Evolutionary conservation across 2,888 invertebrate genomes (phyloP).

Genomic region (Chymomyza amoena): DNA sequence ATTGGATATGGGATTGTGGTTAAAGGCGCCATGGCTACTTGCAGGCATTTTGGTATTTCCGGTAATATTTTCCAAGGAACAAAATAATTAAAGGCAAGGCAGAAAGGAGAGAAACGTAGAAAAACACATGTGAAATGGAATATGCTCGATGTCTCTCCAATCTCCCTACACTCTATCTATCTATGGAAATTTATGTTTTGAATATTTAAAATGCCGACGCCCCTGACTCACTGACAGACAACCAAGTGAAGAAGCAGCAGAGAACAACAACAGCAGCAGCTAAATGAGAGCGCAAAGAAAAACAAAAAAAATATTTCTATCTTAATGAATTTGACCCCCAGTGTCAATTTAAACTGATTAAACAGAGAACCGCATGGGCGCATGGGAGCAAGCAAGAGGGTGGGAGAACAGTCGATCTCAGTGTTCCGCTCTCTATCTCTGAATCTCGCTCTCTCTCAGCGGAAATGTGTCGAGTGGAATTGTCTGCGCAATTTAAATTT

Average conservation of each 20-base stretch:
- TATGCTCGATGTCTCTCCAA: not conserved
- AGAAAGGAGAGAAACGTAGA: not conserved
- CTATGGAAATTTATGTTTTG: not conserved
- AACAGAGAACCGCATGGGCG: slow-evolving; percentile 48
- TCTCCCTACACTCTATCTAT: not conserved
- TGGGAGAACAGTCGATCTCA: not conserved
- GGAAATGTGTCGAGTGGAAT: slow-evolving; percentile 3
- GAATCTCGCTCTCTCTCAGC: slow-evolving; percentile 1
- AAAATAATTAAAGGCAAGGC: not conserved
- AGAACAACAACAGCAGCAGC: slow-evolving; percentile 24
- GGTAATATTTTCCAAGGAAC: not conserved
- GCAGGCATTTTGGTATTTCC: not conserved
- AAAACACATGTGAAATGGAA: not conserved
- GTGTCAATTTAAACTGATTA: slow-evolving; percentile 78
- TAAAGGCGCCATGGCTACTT: not conserved
- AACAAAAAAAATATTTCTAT: slow-evolving; percentile 60
- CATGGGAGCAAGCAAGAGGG: not conserved
- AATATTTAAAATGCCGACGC: slow-evolving; percentile 6
- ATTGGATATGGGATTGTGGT: not conserved
- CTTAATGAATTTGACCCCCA: slow-evolving; percentile 77
- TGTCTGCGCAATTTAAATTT: not conserved
- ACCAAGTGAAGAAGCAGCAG: slow-evolving; percentile 1
- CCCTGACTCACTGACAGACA: not conserved
- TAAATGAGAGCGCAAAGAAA: slow-evolving; percentile 34
- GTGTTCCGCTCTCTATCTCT: slow-evolving; percentile 1